Evolutionary conservation across 2,113 vertebrate genomes (phyloP).

Genomic region (Grallaria varia): DNA sequence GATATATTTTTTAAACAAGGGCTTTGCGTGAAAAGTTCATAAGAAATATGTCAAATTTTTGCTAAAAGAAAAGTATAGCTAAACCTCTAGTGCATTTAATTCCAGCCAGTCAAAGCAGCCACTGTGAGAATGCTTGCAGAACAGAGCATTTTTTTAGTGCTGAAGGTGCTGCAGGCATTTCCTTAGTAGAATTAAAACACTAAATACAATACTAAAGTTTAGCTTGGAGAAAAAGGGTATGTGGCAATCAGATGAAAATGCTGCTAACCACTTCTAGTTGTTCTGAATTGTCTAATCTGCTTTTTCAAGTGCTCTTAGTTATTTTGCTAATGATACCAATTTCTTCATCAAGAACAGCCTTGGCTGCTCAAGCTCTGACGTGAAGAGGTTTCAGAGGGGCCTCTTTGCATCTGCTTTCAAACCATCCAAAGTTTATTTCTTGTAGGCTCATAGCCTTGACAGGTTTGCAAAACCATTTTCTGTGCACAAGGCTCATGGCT

Average conservation of each 20-base stretch:
- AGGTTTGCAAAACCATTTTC: not conserved
- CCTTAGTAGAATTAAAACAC: not conserved
- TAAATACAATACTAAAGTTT: not conserved
- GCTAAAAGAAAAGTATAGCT: not conserved
- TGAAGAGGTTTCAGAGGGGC: not conserved
- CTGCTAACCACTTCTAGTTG: not conserved
- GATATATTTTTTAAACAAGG: not conserved
- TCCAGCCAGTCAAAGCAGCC: not conserved
- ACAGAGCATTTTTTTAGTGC: not conserved
- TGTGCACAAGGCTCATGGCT: not conserved
- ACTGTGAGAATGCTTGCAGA: not conserved
- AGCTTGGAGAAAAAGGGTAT: not conserved
- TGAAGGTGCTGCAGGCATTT: not conserved
- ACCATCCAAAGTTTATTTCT: accelerated
- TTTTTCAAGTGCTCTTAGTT: not conserved
- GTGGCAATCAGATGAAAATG: not conserved
- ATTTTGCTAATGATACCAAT: not conserved
- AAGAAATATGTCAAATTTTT: not conserved
- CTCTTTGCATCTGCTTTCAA: not conserved
- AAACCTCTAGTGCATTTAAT: not conserved
- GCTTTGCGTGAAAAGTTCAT: not conserved
- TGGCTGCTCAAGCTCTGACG: not conserved
- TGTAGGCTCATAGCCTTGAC: not conserved
- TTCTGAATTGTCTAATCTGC: not conserved
- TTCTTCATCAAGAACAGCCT: not conserved